Evolutionary conservation across 1,140 invertebrate species (phyloP), one percentile per base, ranked within the genome.

Genomic region (Macrobrachium nipponense): DNA sequence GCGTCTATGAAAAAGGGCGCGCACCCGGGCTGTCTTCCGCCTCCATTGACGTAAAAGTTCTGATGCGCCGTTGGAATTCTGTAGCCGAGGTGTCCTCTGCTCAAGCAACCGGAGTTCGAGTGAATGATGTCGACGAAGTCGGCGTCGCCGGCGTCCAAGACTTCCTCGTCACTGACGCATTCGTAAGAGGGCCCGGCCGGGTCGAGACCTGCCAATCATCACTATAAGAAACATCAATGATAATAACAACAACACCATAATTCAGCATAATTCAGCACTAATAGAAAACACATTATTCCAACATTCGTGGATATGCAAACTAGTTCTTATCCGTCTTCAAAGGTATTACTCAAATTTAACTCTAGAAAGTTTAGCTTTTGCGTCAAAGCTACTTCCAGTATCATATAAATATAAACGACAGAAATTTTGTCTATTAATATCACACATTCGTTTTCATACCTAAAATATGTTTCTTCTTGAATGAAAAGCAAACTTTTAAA

Each of bases 31-130:
- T 97, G 96, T 86, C 95, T 94, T 90, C 95, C 95, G 6, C 96
- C 96, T 89, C 96, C 96, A 91, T 97, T 97, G 0, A 96, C 95
- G 90, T 97, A 97, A 90, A 97, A 97, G 90, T 97, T 96, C 87
- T 96, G 90, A 90, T 97, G 95, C 0, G 96, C 96, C 85, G 95
- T 95, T 0, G 96, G 94, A 90, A 96, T 95, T 14, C 94, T 95
- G 95, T 96, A 96, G 61, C 96, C 95, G 61, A 92, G 88, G n/a
- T 91, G 91, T 2, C 96, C 96, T 58, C 97, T 91, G 51, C 97
- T 95, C 1, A 97, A 91, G 86, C 96, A 96, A 89, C 80, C 44
- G 20, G n/a, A 79, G 66, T 89, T 79, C n/a, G 88, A 81, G 68
- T 91, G 90, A 14, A 91, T 89, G 15, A 90, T 89, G 73, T 91